Base-by-base conservation (phyloP, 2,888 invertebrate genomes). In the Oscheius sp. region DNA sequence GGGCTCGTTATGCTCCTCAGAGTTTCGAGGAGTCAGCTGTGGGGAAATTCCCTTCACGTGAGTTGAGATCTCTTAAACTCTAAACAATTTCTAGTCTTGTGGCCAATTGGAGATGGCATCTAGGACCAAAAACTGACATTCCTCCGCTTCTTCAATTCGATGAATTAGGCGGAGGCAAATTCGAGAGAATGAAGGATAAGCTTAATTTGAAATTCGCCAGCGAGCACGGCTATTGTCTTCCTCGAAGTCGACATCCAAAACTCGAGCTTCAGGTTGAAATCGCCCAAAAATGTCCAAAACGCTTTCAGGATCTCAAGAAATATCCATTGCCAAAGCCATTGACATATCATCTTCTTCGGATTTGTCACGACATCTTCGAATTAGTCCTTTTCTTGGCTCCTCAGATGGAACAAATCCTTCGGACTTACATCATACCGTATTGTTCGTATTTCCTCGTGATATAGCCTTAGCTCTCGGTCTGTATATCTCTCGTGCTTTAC, bases 31-130 rank as follows among this genome's bases (percentile, higher is more conserved):
- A 3, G 67, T 73, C 33, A 68, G 72, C 37, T 84, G 84, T 55
- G 79, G 74, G 39, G 76, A 73, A 31, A 82, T 84, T 33, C 80
- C 83, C 12, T 84, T 83, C 71, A 82, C 70, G 81, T 81, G 37
- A 53, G 68, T 39, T 31, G 25, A 6, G 42, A 27, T 12, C 23
- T 1, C 12, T 34, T 34, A 4, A 10, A 17, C 20, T 23, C 4
- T 2, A 25, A 10, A n/a, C 17, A 20, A 2, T 27, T 34, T 75
- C 42, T 50, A 82, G 80, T n/a, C 23, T 74, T n/a, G 65, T 81
- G 8, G 76, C 81, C 17, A 84, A 84, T 53, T 84, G 84, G 84
- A 72, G 84, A 37, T 81, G 79, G 79, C 68, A 68, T 17, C 27
- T 68, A 17, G 68, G 68, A 23, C 50, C 48, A n/a, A 45, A 58